Evolutionary conservation across 2,113 vertebrate species (phyloP).

Genomic region (Nematolebias whitei): DNA sequence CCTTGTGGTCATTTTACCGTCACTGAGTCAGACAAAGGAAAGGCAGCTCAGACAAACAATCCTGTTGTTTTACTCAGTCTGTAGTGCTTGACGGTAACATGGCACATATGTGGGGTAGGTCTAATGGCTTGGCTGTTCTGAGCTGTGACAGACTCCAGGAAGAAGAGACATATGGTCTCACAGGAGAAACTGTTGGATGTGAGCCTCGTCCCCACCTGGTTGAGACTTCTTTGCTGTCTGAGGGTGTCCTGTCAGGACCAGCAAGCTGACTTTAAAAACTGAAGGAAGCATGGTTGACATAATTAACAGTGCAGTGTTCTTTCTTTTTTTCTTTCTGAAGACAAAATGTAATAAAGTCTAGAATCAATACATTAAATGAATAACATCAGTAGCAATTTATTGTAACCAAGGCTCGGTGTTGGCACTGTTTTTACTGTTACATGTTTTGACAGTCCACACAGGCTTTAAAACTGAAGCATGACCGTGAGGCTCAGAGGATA

Average conservation of each 20-base stretch:
- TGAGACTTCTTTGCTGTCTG: constrained; percentile 28
- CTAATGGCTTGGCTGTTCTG: constrained; percentile 46
- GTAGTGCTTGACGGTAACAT: constrained; percentile 44
- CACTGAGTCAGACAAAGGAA: neutral
- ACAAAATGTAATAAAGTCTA: neutral
- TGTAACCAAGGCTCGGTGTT: neutral
- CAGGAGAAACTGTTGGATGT: constrained; percentile 43
- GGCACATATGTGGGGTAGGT: constrained; percentile 47
- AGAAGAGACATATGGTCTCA: constrained; percentile 68
- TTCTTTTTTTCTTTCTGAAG: no score
- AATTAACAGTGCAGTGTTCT: constrained; percentile 3
- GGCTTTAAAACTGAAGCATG: constrained; percentile 44
- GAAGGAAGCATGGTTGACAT: neutral
- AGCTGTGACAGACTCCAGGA: constrained; percentile 35
- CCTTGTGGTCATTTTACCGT: no score
- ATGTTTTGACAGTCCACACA: constrained; percentile 45
- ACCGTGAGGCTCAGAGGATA: constrained; percentile 49
- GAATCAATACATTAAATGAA: neutral
- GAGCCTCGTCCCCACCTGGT: constrained; percentile 56
- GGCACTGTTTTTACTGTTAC: constrained; percentile 21
- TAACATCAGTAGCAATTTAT: neutral
- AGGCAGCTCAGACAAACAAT: constrained; percentile 3
- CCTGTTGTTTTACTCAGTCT: constrained; percentile 23
- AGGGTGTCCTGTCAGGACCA: constrained; percentile 34
- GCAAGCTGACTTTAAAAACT: constrained; percentile 13